Percentiles rank a stretch among this genome's conserved stretches.
Conservation (phyloP, 2,113 vertebrate genomes). For the Gallinago jamesoni region DNA sequence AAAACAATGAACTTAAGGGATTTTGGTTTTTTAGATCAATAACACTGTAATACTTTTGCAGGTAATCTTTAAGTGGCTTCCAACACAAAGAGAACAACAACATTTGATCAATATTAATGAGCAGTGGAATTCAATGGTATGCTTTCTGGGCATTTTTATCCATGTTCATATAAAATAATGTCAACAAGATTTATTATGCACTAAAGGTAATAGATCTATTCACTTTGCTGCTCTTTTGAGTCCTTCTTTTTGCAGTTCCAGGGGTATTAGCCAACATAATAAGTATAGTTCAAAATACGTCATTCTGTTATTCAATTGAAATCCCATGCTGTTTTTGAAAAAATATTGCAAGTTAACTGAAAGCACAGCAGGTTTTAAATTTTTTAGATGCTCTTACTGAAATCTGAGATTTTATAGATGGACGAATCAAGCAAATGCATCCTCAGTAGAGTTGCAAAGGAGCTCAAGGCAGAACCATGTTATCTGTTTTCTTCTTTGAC, state of each 20-base stretch:
- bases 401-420: neutral
- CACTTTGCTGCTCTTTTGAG: conserved; percentile 57
- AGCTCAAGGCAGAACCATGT: neutral
- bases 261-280: conserved; percentile 3
- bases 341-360: conserved; percentile 14
- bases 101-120: conserved; percentile 80
- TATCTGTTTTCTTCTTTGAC: neutral
- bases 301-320: neutral
- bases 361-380: neutral
- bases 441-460: neutral
- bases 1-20: conserved; percentile 29
- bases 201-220: conserved; percentile 70
- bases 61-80: conserved; percentile 74
- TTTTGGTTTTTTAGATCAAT: conserved; percentile 44
- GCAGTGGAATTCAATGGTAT: conserved; percentile 58
- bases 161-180: conserved; percentile 71
- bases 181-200: conserved; percentile 79
- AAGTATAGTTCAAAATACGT: neutral
- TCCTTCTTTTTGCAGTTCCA: neutral
- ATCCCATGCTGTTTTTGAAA: neutral
- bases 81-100: conserved; percentile 62
- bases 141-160: conserved; percentile 75
- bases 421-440: neutral
- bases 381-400: neutral
- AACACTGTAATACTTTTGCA: conserved; percentile 59